Percentiles rank a stretch among this genome's conserved stretches.
These are phyloP conservation scores for Melanchra persicariae DNA, from an alignment of 2,888 invertebrate genomes.

Conservation along the genomic window DNA sequence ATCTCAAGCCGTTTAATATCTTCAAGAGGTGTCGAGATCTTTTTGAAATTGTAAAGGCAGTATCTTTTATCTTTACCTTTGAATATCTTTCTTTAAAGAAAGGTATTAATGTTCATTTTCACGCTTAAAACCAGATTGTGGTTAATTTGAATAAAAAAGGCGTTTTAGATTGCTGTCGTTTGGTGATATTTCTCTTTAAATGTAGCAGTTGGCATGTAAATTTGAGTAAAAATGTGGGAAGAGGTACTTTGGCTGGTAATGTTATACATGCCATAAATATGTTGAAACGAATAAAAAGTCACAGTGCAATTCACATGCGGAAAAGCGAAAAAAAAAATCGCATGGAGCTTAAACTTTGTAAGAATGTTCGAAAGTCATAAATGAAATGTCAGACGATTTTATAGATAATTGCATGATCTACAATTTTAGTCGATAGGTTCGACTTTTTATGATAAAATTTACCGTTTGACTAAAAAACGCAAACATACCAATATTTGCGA, in stretches of 20 bases:
- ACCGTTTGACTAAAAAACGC: no score
- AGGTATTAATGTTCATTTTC: conserved; percentile 48
- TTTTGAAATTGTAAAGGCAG: conserved; percentile 38
- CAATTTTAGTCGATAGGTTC: no score
- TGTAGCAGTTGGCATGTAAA: conserved; percentile 21
- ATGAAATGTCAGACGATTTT: no score
- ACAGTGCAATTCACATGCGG: neutral
- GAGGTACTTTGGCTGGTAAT: conserved; percentile 13
- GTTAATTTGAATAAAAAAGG: conserved; percentile 47
- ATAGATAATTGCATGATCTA: no score
- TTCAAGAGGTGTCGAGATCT: conserved; percentile 43
- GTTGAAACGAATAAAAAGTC: neutral
- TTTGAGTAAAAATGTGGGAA: conserved; percentile 11
- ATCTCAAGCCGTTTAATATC: conserved; percentile 56
- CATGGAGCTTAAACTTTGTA: no score
- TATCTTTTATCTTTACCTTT: conserved; percentile 41
- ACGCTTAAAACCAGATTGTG: conserved; percentile 37
- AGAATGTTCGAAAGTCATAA: no score
- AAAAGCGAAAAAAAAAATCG: no score
- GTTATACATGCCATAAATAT: neutral
- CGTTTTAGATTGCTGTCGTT: conserved; percentile 14
- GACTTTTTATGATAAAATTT: no score
- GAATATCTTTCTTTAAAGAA: conserved; percentile 52
- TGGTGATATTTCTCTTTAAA: conserved; percentile 27
- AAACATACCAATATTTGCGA: no score